Evolutionary conservation across 2,797 vertebrate species (phyloP).

Genomic region (Neosilurus hyrtlii): DNA sequence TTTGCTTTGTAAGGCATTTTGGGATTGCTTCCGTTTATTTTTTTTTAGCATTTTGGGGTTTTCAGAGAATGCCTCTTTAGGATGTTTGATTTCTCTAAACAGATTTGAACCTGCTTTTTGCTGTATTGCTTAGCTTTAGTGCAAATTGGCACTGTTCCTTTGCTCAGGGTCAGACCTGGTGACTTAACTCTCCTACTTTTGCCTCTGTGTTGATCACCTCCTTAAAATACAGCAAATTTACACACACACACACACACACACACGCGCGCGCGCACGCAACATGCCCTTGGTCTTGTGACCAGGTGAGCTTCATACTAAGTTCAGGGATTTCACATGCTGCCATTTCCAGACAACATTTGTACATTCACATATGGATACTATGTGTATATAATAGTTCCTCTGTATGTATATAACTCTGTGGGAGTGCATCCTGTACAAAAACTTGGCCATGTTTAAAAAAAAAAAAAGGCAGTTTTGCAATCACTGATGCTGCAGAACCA

Average conservation of each 20-base stretch:
- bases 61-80: constrained; percentile 22
- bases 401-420: constrained; percentile 72
- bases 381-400: constrained; percentile 71
- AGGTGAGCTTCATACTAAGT: constrained; percentile 26
- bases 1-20: constrained; percentile 37
- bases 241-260: not conserved
- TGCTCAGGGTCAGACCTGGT: constrained; percentile 34
- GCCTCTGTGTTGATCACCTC: not conserved
- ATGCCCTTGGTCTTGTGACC: not conserved
- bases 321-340: constrained; percentile 14
- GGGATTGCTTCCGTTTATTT: constrained; percentile 12
- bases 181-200: constrained; percentile 10
- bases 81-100: constrained; percentile 10
- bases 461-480: constrained; percentile 3
- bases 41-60: constrained; percentile 25
- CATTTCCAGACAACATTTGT: constrained; percentile 59
- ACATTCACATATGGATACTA: constrained; percentile 65
- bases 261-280: not conserved
- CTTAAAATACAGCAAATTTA: not conserved
- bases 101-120: constrained; percentile 22
- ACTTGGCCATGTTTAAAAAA: constrained; percentile 9
- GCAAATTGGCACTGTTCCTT: constrained; percentile 57
- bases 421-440: constrained; percentile 25
- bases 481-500: constrained; percentile 7
- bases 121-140: constrained; percentile 62